Base-by-base conservation (phyloP, 2,888 invertebrate species). In the Syrphus vitripennis region DNA sequence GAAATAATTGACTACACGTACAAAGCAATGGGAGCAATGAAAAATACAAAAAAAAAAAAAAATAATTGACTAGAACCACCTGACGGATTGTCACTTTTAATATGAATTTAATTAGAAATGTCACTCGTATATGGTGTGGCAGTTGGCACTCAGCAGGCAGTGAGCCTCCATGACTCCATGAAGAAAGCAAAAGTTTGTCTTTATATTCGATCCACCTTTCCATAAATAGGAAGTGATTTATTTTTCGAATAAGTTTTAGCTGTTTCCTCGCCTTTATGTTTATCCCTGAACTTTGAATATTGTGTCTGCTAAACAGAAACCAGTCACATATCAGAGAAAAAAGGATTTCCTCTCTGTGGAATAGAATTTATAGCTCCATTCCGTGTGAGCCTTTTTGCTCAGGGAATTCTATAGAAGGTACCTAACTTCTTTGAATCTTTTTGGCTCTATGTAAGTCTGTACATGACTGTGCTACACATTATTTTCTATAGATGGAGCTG, bases 31-130 rank as follows among this genome's bases (percentile, higher is more conserved):
- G 40, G 21, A 31, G 16, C 14, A 45, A 19, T 12, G 19, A 2
- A 26, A 24, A 40, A 4, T 4, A 45, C 5, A n/a, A 26, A 21
- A 2, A 7, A 26, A 31, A 29, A n/a, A 55, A 55, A 16, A 53
- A n/a, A 29, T 12, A 24, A 40, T n/a, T 26, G 10, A 14, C 16
- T 26, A 59, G 45, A 63, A 63, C 48, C 29, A 16, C 55, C 50
- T 59, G 40, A 34, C 57, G 76, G 61, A 72, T 77, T 84, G 81
- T 84, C 76, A 77, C 71, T 77, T 81, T 77, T 63, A 67, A 81
- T 77, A 72, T 81, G 61, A 76, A 57, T 72, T 81, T 72, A 71
- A 84, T 81, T 76, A 81, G 59, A 76, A 71, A 57, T 65, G 75
- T 79, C 79, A 79, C 50, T 74, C 57, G 34, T 34, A 57, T 69